phyloP scores from a whole-genome alignment of 2,888 invertebrate species.

The Apotomis betuletana region DNA sequence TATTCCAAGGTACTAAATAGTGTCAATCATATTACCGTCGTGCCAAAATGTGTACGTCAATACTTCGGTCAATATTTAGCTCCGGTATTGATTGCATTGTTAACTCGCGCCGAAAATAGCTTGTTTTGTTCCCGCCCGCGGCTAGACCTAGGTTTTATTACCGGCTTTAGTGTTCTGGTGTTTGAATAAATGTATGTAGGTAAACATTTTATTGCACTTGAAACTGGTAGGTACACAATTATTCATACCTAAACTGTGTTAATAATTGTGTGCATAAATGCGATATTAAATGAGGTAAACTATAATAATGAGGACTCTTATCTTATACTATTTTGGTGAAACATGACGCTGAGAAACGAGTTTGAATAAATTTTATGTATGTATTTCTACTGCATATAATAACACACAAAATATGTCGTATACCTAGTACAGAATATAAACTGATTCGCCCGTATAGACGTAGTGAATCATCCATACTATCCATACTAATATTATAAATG shows the following conservation, averaged over 20 bases:
- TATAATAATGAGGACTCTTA: background rate
- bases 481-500: too few relatives aligned
- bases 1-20: constrained; percentile 1
- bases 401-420: too few relatives aligned
- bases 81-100: constrained; percentile 25
- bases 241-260: too few relatives aligned
- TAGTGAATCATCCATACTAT: too few relatives aligned
- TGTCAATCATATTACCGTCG: constrained; percentile 9
- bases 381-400: too few relatives aligned
- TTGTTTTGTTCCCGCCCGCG: constrained; percentile 22
- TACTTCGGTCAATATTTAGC: constrained; percentile 26
- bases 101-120: constrained; percentile 30
- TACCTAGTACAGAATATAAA: too few relatives aligned
- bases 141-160: constrained; percentile 22
- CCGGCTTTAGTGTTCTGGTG: constrained; percentile 25
- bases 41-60: constrained; percentile 24
- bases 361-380: too few relatives aligned
- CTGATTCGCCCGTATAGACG: too few relatives aligned
- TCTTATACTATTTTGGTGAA: too few relatives aligned
- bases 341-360: too few relatives aligned
- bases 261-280: background rate
- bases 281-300: background rate
- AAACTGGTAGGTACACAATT: too few relatives aligned
- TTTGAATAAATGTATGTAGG: background rate
- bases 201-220: too few relatives aligned